Conservation (phyloP, 1,140 invertebrate genomes). For the Drosophila jambulina region DNA sequence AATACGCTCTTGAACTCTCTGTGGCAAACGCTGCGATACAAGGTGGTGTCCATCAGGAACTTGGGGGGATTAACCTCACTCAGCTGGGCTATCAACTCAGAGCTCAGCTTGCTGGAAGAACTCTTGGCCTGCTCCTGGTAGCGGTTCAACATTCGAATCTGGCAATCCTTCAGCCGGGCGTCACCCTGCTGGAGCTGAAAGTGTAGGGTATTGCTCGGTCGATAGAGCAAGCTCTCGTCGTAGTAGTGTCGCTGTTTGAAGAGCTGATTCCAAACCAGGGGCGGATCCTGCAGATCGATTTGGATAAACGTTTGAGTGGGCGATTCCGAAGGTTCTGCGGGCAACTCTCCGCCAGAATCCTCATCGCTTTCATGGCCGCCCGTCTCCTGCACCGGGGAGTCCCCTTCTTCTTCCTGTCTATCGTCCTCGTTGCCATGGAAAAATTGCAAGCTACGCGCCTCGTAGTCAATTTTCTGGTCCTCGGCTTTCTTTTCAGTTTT, state of each 20-base stretch:
- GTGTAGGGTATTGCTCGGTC: conserved; percentile 29
- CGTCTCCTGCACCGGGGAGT: neutral
- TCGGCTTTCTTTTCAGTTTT: neutral
- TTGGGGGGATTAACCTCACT: neutral
- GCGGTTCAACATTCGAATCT: conserved; percentile 74
- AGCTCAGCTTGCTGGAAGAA: conserved; percentile 26
- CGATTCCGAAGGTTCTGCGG: conserved; percentile 15
- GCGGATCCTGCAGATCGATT: conserved; percentile 62
- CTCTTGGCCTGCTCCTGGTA: conserved; percentile 56
- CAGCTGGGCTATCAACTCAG: conserved; percentile 36
- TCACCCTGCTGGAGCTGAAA: conserved; percentile 41
- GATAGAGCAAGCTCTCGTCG: conserved; percentile 50
- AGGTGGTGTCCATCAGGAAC: conserved; percentile 31
- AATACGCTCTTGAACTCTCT: conserved; percentile 69
- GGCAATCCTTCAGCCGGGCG: neutral
- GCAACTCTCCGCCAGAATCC: conserved; percentile 23
- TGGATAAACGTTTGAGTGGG: conserved; percentile 58
- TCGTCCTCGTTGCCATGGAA: conserved; percentile 45
- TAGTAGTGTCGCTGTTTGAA: conserved; percentile 39
- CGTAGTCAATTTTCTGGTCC: conserved; percentile 30
- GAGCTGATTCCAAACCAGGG: conserved; percentile 40
- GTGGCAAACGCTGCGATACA: conserved; percentile 60
- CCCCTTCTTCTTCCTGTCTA: neutral
- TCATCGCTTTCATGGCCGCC: conserved; percentile 17
- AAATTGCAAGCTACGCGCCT: conserved; percentile 47